Percentiles rank a stretch among this genome's conserved stretches.
These are phyloP conservation scores for Trinectes maculatus DNA, from an alignment of 2,113 vertebrate genomes.

Conservation along the genomic window DNA sequence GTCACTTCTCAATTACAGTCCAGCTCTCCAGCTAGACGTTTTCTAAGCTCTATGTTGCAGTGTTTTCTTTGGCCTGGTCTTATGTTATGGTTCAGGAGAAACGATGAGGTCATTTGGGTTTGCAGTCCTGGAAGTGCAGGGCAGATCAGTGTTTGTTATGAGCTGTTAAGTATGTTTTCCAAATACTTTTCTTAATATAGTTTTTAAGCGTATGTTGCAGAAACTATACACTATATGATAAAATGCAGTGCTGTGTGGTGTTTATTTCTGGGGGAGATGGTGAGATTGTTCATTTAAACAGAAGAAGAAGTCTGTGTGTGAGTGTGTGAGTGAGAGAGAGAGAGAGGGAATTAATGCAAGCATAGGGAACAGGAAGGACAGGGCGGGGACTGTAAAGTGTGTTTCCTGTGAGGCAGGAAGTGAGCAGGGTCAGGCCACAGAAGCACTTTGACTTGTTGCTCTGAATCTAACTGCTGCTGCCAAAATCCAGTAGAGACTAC, in stretches of 20 bases:
- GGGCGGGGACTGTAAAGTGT: slow-evolving; percentile 52
- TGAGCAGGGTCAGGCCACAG: slow-evolving; percentile 64
- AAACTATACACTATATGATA: neutral
- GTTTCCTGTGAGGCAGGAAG: slow-evolving; percentile 78
- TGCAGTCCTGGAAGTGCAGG: slow-evolving; percentile 2
- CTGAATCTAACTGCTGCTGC: slow-evolving; percentile 48
- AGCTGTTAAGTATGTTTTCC: slow-evolving; percentile 2
- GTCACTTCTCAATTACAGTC: slow-evolving; percentile 46
- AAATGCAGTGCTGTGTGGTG: neutral
- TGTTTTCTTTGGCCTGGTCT: slow-evolving; percentile 37
- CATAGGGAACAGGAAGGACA: slow-evolving; percentile 72
- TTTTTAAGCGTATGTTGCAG: neutral
- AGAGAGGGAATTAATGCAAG: slow-evolving; percentile 18
- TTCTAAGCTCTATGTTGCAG: slow-evolving; percentile 18
- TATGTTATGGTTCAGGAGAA: slow-evolving; percentile 26
- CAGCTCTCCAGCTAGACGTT: slow-evolving; percentile 41
- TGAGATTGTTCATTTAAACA: neutral
- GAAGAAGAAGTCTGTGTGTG: neutral
- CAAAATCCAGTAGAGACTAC: slow-evolving; percentile 54
- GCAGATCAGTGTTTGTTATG: neutral
- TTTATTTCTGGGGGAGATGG: neutral
- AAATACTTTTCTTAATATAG: neutral
- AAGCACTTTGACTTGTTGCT: slow-evolving; percentile 52
- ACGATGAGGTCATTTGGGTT: slow-evolving; percentile 27
- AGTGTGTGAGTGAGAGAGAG: neutral